phyloP scores from a whole-genome alignment of 2,797 vertebrate genomes.

The Danio jaintianensis region DNA sequence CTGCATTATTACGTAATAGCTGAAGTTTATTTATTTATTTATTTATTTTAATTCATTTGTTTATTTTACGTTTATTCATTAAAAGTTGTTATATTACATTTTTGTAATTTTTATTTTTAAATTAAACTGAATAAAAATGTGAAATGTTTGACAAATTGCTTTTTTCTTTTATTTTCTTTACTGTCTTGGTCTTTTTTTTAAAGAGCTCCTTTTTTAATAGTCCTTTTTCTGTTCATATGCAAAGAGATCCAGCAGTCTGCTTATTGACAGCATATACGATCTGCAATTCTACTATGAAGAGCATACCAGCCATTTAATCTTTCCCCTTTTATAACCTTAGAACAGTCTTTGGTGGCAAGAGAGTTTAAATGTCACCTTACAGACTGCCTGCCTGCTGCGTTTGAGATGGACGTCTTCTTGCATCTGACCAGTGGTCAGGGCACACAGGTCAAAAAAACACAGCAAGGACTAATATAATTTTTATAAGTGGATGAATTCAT shows the following conservation, averaged over 20 bases:
- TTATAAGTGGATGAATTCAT: constrained; percentile 58
- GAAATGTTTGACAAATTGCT: too few species aligned
- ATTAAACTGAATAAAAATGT: too few species aligned
- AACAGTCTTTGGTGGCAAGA: constrained; percentile 3
- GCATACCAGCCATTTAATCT: neutral
- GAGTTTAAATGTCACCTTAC: constrained; percentile 56
- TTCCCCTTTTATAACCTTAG: constrained; percentile 4
- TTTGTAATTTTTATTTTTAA: too few species aligned
- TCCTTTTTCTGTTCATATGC: neutral
- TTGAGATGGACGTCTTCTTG: constrained; percentile 55
- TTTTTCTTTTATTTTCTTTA: too few species aligned
- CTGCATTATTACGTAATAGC: too few species aligned
- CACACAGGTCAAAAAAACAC: constrained; percentile 55
- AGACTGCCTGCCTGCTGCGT: constrained; percentile 42
- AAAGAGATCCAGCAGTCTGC: too few species aligned
- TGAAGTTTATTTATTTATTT: too few species aligned
- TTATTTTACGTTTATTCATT: too few species aligned
- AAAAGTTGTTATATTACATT: too few species aligned
- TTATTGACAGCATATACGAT: neutral
- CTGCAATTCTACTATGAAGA: neutral
- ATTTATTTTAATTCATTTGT: too few species aligned
- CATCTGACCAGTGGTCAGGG: constrained; percentile 58
- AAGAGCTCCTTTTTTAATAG: too few species aligned
- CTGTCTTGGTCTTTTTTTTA: too few species aligned
- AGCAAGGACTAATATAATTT: constrained; percentile 65